Evolutionary conservation across 2,888 invertebrate species (phyloP).

Genomic region (Cantharis lateralis): DNA sequence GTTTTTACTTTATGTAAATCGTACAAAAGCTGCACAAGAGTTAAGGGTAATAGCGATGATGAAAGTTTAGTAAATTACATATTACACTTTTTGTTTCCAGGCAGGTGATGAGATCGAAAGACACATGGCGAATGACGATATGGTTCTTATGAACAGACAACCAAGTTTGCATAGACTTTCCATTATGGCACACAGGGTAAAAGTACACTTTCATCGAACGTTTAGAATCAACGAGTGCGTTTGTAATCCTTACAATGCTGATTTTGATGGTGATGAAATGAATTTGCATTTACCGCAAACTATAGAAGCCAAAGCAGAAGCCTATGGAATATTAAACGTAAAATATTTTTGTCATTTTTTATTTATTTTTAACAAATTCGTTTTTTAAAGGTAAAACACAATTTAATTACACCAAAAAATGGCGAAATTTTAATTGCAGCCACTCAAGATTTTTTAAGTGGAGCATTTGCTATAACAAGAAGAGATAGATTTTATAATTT

Average conservation of each 20-base stretch:
- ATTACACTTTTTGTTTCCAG: neutral
- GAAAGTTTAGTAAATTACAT: neutral
- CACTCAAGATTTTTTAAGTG: constrained; percentile 98
- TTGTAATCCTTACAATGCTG: constrained; percentile 98
- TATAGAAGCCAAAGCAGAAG: constrained; percentile 97
- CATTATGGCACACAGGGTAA: constrained; percentile 95
- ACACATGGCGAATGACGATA: constrained; percentile 91
- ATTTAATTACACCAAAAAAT: constrained; percentile 96
- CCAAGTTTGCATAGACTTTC: constrained; percentile 98
- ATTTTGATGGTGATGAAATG: constrained; percentile 99
- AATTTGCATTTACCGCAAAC: constrained; percentile 98
- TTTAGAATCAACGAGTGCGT: constrained; percentile 98
- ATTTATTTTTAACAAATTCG: neutral
- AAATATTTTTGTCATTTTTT: neutral
- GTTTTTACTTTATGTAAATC: constrained; percentile 89
- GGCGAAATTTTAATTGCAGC: constrained; percentile 98
- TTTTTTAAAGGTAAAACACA: constrained; percentile 58
- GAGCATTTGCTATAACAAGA: constrained; percentile 91
- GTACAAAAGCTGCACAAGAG: constrained; percentile 88
- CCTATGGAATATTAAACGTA: constrained; percentile 64
- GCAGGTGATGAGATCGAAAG: constrained; percentile 94
- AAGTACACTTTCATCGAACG: constrained; percentile 82
- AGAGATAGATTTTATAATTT: constrained; percentile 90
- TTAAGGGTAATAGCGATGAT: constrained; percentile 54
- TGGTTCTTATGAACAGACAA: constrained; percentile 98